phyloP scores from a whole-genome alignment of 2,113 vertebrate species.

The Ptilorrhoa leucosticta region DNA sequence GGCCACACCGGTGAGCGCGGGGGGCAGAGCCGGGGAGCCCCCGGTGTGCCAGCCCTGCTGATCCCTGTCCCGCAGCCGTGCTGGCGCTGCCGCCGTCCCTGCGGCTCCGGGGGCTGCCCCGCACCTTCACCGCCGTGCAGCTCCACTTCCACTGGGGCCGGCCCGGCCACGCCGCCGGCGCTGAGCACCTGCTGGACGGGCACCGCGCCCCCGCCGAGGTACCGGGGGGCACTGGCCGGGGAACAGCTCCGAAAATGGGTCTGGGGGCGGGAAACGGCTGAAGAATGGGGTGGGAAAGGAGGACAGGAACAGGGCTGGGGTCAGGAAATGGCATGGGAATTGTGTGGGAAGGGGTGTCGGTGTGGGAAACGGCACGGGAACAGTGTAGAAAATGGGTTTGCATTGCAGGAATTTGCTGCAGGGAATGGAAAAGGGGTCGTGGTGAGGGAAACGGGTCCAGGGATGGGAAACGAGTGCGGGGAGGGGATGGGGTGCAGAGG shows the following conservation, averaged over 20 bases:
- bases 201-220: constrained; percentile 83
- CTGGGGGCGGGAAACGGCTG: neutral
- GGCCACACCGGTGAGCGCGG: constrained; percentile 85
- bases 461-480: neutral
- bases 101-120: constrained; percentile 78
- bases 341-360: neutral
- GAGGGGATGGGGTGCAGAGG: neutral
- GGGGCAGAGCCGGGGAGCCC: accelerated
- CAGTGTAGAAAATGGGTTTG: neutral
- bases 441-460: neutral
- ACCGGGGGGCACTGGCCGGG: neutral
- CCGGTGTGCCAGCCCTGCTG: neutral
- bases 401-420: neutral
- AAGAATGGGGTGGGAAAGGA: neutral
- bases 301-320: neutral
- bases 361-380: neutral
- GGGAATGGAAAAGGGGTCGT: neutral
- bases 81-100: constrained; percentile 80
- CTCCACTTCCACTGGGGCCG: constrained; percentile 92
- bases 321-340: neutral
- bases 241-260: neutral
- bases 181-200: constrained; percentile 85
- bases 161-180: constrained; percentile 66
- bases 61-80: constrained; percentile 64
- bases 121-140: constrained; percentile 78